Conservation (phyloP, 2,888 invertebrate genomes). For the Machimus rusticus region DNA sequence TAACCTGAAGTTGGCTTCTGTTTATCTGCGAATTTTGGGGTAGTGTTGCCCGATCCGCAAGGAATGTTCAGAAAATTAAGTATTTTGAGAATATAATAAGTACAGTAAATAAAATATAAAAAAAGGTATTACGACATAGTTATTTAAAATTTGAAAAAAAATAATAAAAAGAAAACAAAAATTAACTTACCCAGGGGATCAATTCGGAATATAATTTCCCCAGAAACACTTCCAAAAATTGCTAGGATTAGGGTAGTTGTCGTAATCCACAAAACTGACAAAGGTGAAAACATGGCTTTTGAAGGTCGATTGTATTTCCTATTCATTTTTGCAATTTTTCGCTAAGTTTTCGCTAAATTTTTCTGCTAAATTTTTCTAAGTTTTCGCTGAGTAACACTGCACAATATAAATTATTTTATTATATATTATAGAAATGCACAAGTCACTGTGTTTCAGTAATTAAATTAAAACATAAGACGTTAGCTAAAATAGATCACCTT, state of each 20-base stretch:
- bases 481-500: not conserved
- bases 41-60: no score
- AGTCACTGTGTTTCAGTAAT: not conserved
- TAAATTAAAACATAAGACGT: not conserved
- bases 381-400: not conserved
- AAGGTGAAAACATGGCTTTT: not conserved
- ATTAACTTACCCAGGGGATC: not conserved
- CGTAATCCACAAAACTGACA: not conserved
- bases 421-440: not conserved
- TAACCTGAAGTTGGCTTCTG: no score
- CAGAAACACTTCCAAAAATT: constrained; percentile 21
- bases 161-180: no score
- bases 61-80: no score
- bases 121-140: no score
- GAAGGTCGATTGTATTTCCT: not conserved
- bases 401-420: not conserved
- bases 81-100: no score
- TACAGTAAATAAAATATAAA: no score
- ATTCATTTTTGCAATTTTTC: constrained; percentile 10
- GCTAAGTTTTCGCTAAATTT: not conserved
- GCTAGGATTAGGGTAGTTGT: not conserved
- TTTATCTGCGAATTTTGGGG: no score
- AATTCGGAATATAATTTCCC: constrained; percentile 58
- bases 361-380: not conserved
- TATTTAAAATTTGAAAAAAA: no score